A percentile compares a stretch with the other conserved stretches of the same genome.
phyloP scores from a whole-genome alignment of 2,888 invertebrate species.

The Chelonus formosanus region DNA sequence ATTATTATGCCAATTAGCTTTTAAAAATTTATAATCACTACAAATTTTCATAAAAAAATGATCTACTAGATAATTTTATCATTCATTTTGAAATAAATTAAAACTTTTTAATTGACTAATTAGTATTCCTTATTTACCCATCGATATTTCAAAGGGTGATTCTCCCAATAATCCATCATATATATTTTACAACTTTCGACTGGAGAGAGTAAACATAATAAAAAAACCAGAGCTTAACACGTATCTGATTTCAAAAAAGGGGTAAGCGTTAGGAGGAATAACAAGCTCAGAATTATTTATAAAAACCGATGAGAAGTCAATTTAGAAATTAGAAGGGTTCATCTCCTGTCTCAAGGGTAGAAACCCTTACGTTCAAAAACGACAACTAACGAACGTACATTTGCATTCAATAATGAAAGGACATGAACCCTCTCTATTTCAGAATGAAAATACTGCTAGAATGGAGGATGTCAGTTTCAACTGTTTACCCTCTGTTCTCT shows the following conservation, averaged over 20 bases:
- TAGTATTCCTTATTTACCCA: too few relatives aligned
- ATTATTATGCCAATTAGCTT: too few relatives aligned
- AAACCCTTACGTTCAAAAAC: slow-evolving; percentile 39
- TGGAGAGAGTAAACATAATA: too few relatives aligned
- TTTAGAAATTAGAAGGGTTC: slow-evolving; percentile 38
- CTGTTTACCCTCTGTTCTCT: slow-evolving; percentile 35
- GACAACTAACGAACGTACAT: slow-evolving; percentile 52
- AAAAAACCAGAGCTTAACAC: neutral
- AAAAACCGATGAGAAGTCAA: slow-evolving; percentile 21
- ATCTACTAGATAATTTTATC: too few relatives aligned
- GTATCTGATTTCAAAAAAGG: neutral
- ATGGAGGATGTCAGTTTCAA: slow-evolving; percentile 19
- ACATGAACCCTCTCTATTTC: slow-evolving; percentile 22
- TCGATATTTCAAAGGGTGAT: too few relatives aligned
- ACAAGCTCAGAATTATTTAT: slow-evolving; percentile 17
- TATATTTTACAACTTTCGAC: too few relatives aligned
- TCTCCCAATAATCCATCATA: too few relatives aligned
- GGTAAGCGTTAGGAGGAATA: neutral
- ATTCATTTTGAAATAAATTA: too few relatives aligned
- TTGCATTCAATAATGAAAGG: slow-evolving; percentile 56
- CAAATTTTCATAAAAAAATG: too few relatives aligned
- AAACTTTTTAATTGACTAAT: too few relatives aligned
- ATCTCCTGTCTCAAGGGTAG: slow-evolving; percentile 31
- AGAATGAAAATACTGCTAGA: slow-evolving; percentile 9
- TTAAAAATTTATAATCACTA: too few relatives aligned